Base-by-base conservation (phyloP, 2,888 invertebrate species). In the Vesta saturnalis region DNA sequence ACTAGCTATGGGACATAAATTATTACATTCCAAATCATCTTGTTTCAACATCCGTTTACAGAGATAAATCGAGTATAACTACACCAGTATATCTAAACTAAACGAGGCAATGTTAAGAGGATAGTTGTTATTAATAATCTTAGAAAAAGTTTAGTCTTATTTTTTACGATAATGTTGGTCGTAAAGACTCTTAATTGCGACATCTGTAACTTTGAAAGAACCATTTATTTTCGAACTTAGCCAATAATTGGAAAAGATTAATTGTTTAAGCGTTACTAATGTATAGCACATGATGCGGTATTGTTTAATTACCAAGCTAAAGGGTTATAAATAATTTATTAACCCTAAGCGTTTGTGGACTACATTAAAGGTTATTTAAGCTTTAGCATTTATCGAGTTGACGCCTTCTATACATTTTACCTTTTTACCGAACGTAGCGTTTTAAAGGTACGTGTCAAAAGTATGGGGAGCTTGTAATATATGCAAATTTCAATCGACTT, bases 101-200 rank as follows among this genome's bases (percentile, higher is more conserved):
- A 6, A 12, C 8, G 39, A n/a, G 39, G 2, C 39, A 39, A 39
- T 39, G n/a, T n/a, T 39, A n/a, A 39, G 39, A 39, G 23, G 8
- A 23, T 23, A 23, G 39, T 39, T 39, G 39, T 39, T 8, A 39
- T 39, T 39, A 39, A 39, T 39, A 39, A 39, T n/a, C 12, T 39
- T 39, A 39, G 39, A n/a, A n/a, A n/a, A n/a, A 12, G 12, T 39
- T 39, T 4, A 8, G 39, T 39, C 39, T 39, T 39, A 39, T 39
- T n/a, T 39, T 39, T 39, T 39, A 39, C 39, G 39, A 39, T 39
- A 39, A 39, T 39, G 39, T 39, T 39, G n/a, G 39, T n/a, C 39
- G n/a, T 39, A 39, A 39, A 39, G 39, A 39, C 39, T 39, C 39
- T 39, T 39, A 39, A 39, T 39, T 39, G 39, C 39, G 39, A 39